Base-by-base conservation (phyloP, 2,113 vertebrate species). In the Atrichornis clamosus region DNA sequence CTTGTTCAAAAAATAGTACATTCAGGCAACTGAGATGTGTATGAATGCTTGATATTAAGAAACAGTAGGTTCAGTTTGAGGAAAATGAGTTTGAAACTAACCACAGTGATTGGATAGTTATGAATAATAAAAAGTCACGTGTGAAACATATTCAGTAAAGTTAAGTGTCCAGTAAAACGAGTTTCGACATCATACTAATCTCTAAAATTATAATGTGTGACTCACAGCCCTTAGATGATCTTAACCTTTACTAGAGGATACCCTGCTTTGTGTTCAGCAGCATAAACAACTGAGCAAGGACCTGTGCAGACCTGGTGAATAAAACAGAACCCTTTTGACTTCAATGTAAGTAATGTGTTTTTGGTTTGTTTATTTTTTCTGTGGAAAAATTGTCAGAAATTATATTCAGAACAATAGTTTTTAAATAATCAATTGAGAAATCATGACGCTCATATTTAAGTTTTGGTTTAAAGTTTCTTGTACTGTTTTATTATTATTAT, bases 121-220 rank as follows among this genome's bases (percentile, higher is more conserved):
- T 89, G 91, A 94, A 93, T 90, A 93, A 96, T 92, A 90, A 80
- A 81, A 90, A 84, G 76, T 93, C 96, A 97, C 55, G 6, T 94
- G 93, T 96, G 73, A 93, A 95, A 79, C 73, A 94, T 96, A 93
- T 97, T 95, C 92, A 95, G 91, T 93, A 92, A 94, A 96, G 76
- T 83, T 96, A 93, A 75, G 79, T 96, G 97, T 96, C 97, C 89
- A 96, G 95, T 96, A 96, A 96, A 97, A 97, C 97, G 89, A 93
- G 96, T 97, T 97, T 95, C 75, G 62, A 95, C 94, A 92, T 82
- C 86, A 84, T 80, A 90, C 80, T 97, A 96, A 94, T 97, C 96
- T 96, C 93, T 95, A 63, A 96, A 97, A 97, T 93, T 96, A 97
- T 65, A 94, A 95, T 65, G 93, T 83, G 44, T 97, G 94, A 97